These are phyloP conservation scores for Nephrocerus scutellatus DNA, from an alignment of 2,888 invertebrate species.

Conservation along the genomic window DNA sequence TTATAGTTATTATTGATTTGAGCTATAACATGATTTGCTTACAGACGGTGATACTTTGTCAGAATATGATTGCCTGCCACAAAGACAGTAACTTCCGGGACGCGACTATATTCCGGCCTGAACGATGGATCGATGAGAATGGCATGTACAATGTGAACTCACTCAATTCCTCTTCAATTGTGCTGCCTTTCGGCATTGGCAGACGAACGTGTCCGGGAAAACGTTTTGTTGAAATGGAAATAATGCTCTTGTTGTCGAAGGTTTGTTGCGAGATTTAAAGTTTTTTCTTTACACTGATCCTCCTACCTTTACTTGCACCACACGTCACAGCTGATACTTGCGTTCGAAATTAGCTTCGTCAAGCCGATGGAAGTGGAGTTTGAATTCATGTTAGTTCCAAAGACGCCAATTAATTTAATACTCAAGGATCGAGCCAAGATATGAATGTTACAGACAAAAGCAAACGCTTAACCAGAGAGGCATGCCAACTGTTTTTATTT, in stretches of 20 bases:
- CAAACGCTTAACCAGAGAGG: too few species aligned
- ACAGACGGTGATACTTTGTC: conserved; percentile 70
- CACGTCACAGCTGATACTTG: conserved; percentile 56
- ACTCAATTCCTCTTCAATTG: conserved; percentile 54
- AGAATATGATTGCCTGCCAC: conserved; percentile 75
- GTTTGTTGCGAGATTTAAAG: conserved; percentile 41
- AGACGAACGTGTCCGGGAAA: conserved; percentile 79
- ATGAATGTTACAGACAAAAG: conserved; percentile 20
- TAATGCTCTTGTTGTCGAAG: conserved; percentile 67
- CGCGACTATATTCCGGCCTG: conserved; percentile 64
- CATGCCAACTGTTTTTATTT: too few species aligned
- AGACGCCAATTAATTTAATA: conserved; percentile 62
- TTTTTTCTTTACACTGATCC: neutral
- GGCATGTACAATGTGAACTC: conserved; percentile 44
- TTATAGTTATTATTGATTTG: neutral
- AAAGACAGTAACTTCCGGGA: conserved; percentile 67
- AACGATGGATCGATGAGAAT: conserved; percentile 61
- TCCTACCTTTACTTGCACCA: neutral
- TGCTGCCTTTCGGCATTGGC: conserved; percentile 75
- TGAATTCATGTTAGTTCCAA: conserved; percentile 73
- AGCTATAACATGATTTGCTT: too few species aligned
- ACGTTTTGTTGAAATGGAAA: conserved; percentile 71
- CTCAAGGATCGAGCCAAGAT: conserved; percentile 56
- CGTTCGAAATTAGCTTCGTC: conserved; percentile 63
- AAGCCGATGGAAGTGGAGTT: conserved; percentile 68